Evolutionary conservation across 2,888 invertebrate species (phyloP), one percentile per base, ranked within the genome.

Genomic region (Drosophila parthenogenetica): DNA sequence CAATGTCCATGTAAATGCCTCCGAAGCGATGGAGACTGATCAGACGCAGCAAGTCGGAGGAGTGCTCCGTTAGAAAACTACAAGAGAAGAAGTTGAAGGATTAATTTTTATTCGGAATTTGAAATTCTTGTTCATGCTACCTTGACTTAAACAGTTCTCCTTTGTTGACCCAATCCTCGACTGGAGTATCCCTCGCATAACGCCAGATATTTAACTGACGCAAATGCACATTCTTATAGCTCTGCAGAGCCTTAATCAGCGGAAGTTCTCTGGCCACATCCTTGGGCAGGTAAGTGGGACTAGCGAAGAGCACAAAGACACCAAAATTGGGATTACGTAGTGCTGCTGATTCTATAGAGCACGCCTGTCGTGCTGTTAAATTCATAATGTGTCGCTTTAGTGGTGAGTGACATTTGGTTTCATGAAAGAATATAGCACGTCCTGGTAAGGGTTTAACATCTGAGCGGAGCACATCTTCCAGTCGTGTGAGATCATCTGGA

Each of bases 1-100:
- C 96, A 74, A 96, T 92, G 82, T 97, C 96, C 58, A 96, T 90
- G 89, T 96, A 96, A 51, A 96, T 94, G 0, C 97, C 97, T 13
- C 96, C 96, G 90, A 94, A 96, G 87, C 95, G 96, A 93, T 95
- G 96, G 5, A 97, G 91, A 0, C 90, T 91, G 25, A 91, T 62
- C 63, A 89, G 91, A 7, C 91, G 90, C 51, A 91, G 75, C 57
- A 91, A 90, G 65, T 91, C 91, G 1, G 90, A 87, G 37, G 89
- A 77, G 65, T 90, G 91, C 1, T 91, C 90, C 8, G 89, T 73
- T 22, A 63, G 70, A 42, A 0, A 74, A 0, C 72, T 57, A 17
- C n/a, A n/a, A 3, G 25, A 10, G 11, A 13, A 13, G 3, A 48
- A 5, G 19, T 19, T 5, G 5, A 7, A 7, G 3, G 5, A 29